phyloP scores from a whole-genome alignment of 2,113 vertebrate species.

The Paradoxurus hermaphroditus region DNA sequence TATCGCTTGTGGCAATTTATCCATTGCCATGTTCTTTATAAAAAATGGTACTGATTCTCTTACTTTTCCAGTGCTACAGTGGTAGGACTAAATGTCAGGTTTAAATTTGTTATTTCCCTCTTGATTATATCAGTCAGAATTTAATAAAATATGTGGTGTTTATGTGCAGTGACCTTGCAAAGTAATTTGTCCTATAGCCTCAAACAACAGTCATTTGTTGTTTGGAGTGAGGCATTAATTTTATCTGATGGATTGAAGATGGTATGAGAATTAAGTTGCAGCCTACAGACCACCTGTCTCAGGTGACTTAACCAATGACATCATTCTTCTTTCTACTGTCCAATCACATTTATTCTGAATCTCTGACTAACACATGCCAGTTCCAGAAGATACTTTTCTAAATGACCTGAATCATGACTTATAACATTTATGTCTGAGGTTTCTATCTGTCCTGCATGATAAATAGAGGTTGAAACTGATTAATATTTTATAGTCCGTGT shows the following conservation, averaged over 20 bases:
- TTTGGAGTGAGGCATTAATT: slow-evolving; percentile 78
- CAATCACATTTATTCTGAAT: slow-evolving; percentile 73
- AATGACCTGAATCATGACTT: slow-evolving; percentile 46
- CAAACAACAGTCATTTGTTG: slow-evolving; percentile 70
- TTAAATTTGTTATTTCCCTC: slow-evolving; percentile 60
- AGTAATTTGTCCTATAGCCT: slow-evolving; percentile 59
- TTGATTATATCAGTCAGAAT: slow-evolving; percentile 55
- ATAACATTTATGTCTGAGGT: slow-evolving; percentile 32
- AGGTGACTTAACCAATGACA: slow-evolving; percentile 75
- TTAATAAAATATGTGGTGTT: slow-evolving; percentile 67
- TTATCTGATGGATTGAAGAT: slow-evolving; percentile 79
- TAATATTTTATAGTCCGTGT: slow-evolving; percentile 71
- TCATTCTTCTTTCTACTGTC: slow-evolving; percentile 74
- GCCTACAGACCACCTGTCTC: slow-evolving; percentile 72
- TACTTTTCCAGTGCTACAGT: neutral
- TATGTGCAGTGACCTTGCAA: slow-evolving; percentile 71
- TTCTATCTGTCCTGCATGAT: slow-evolving; percentile 51
- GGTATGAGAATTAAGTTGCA: slow-evolving; percentile 53
- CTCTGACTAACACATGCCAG: slow-evolving; percentile 6
- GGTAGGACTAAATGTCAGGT: neutral
- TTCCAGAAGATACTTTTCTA: slow-evolving; percentile 55
- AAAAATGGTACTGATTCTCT: neutral
- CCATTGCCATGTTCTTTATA: neutral
- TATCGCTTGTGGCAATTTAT: neutral
- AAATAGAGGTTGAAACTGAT: slow-evolving; percentile 44